Evolutionary conservation across 2,797 vertebrate genomes (phyloP), one percentile per base, ranked within the genome.

Genomic region (Siniperca undulata): DNA sequence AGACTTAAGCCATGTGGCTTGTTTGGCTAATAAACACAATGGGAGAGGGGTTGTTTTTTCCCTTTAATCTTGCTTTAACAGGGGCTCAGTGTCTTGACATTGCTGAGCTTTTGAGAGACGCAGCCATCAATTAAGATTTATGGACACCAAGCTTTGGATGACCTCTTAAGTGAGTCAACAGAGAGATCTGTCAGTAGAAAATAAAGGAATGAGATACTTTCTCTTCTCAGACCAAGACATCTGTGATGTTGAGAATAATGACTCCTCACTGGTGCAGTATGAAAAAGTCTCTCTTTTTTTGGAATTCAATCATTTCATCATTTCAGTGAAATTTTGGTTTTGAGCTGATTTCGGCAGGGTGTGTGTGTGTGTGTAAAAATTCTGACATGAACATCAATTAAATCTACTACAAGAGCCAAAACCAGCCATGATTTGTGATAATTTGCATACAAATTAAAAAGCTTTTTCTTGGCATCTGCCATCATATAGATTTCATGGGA

Each of bases 21-120:
- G 92, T 93, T 93, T 93, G 84, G 79, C 90, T 70, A 89, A 88
- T 74, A 88, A 91, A 92, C 85, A 92, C 66, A 80, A 86, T 50
- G 81, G 60, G 38, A 80, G 52, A 70, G 55, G 40, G 77, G 71
- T 44, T 71, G 64, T 60, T 53, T 76, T 81, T 78, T 71, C 66
- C 74, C 72, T 79, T 90, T 88, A 89, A 92, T 93, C 89, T 89
- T 74, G 67, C 78, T 87, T 83, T 78, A 90, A 86, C 86, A 77
- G 84, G 65, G 74, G 70, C 72, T 83, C 75, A 24, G 70, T 55
- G 81, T 80, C 83, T 79, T 80, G 83, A 82, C 86, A 74, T 89
- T 36, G 17, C 50, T 82, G 80, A 87, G 81, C 87, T 91, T 91
- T 83, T 87, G 70, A 82, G 66, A 87, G 82, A 77, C 48, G 20